Base-by-base conservation (phyloP, 2,797 vertebrate genomes). In the Anguilla pacifica region DNA sequence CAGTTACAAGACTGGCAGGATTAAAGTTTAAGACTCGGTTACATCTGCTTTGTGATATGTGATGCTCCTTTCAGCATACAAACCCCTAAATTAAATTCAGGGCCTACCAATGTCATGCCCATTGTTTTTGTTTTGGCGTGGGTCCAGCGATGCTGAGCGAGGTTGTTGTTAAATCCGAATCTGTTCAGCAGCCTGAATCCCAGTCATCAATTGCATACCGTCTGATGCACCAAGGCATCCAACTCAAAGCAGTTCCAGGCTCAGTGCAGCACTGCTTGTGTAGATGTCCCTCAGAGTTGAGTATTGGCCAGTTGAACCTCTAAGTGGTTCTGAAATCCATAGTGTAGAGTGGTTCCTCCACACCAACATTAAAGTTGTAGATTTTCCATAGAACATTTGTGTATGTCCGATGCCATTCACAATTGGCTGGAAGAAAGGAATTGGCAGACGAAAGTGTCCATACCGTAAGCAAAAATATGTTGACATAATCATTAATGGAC, bases 41-140 rank as follows among this genome's bases (percentile, higher is more conserved):
- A 53, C 83, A 35, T 43, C 79, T 35, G 22, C 86, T 67, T 64
- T 49, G 43, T 25, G 79, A 82, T 82, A 43, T 19, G 79, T 11
- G 79, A 22, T 82, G 79, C 46, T 25, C 79, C 46, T 51, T n/a
- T 46, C 79, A 49, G 79, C 25, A 51, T 51, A 51, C 46, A 19
- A 82, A 6, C 79, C 79, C 19, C 79, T 82, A 51, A 77, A 51
- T 82, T 82, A 22, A 82, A 82, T 82, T 51, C 25, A 31, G 79
- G 79, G 19, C 19, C 79, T 25, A 46, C 46, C 43, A 25, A n/a
- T 49, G 79, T 82, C 79, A 51, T 10, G 17, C 43, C 9, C 79
- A 82, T 82, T 82, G 46, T 46, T 17, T 51, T 51, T 15, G 5
- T n/a, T 51, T 82, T 82, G 46, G 19, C 22, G 3, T n/a, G 43